Conservation (phyloP, 2,797 vertebrate species). For the Uromys caudimaculatus region DNA sequence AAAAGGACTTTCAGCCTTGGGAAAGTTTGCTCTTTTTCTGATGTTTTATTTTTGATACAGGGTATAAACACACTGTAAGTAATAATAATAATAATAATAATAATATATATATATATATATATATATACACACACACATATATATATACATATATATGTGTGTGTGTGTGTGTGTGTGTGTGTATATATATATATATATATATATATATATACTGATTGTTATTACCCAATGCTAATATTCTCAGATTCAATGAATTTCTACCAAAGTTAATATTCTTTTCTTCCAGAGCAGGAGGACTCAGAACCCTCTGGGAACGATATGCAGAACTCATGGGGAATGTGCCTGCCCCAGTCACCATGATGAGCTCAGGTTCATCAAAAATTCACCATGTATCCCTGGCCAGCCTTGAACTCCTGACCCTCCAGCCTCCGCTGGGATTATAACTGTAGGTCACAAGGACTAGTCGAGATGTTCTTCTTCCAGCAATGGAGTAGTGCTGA, state of each 20-base stretch:
- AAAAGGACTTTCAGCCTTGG: background rate
- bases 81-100: too few species aligned
- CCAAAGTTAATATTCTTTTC: background rate
- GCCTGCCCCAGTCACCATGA: background rate
- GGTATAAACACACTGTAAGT: background rate
- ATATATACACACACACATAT: too few species aligned
- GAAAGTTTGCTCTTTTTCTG: background rate
- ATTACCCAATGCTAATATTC: background rate
- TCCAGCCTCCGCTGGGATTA: background rate
- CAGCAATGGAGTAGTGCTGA: background rate
- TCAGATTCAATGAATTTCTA: background rate
- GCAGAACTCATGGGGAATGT: background rate
- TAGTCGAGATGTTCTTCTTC: background rate
- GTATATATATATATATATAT: too few species aligned
- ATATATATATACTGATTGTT: background rate
- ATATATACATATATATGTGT: too few species aligned
- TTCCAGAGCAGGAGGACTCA: background rate
- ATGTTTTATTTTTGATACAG: background rate
- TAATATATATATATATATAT: too few species aligned
- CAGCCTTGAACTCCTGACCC: background rate
- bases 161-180: too few species aligned
- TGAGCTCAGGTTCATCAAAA: background rate
- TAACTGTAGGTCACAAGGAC: background rate
- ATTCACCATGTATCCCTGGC: background rate
- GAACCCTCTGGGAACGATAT: background rate